Percentiles rank a stretch among this genome's conserved stretches.
Evolutionary conservation across 2,113 vertebrate species (phyloP).

Genomic region (Riparia riparia): DNA sequence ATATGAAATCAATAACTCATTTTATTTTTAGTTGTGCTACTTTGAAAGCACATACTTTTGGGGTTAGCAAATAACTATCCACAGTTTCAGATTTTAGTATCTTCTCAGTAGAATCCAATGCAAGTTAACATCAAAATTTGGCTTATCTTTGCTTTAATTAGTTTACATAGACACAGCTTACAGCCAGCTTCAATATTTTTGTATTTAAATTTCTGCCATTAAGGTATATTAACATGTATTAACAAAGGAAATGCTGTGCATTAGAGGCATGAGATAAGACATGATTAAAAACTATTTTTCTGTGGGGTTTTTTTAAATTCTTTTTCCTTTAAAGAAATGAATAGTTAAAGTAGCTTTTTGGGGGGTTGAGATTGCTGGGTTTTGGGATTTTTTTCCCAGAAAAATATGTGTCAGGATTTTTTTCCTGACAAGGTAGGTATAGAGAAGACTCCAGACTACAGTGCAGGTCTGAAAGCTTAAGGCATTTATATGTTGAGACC

Average conservation of each 20-base stretch:
- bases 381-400: neutral
- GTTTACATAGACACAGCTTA: neutral
- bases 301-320: neutral
- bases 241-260: neutral
- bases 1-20: neutral
- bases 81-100: neutral
- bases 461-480: neutral
- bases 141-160: neutral
- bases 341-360: neutral
- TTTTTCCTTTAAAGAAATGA: neutral
- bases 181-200: neutral
- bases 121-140: neutral
- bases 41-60: neutral
- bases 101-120: neutral
- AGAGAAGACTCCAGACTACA: neutral
- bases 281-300: neutral
- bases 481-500: neutral
- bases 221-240: neutral
- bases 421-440: neutral
- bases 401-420: neutral
- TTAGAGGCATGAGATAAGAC: neutral
- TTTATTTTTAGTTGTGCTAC: neutral
- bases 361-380: neutral
- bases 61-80: neutral
- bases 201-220: neutral